Percentiles rank a stretch among this genome's conserved stretches.
Conservation (phyloP, 2,888 invertebrate genomes). For the Elysia crispata region DNA sequence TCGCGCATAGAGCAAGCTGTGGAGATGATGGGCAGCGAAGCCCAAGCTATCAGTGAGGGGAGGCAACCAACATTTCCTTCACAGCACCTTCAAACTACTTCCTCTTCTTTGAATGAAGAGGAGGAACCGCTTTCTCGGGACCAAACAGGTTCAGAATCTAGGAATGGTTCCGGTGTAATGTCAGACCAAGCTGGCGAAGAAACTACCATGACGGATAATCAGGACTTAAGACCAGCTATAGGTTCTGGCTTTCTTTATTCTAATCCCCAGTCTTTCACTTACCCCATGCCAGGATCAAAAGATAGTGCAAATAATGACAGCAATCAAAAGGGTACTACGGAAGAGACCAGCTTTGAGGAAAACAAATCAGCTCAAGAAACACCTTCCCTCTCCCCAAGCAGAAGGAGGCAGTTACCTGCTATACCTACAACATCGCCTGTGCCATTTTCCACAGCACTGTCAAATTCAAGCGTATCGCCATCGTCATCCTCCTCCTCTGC, state of each 20-base stretch:
- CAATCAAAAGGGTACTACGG: not conserved
- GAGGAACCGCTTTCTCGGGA: too few relatives aligned
- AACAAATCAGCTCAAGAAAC: not conserved
- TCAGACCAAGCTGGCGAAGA: too few relatives aligned
- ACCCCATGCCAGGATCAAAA: not conserved
- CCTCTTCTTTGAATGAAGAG: too few relatives aligned
- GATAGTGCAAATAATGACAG: not conserved
- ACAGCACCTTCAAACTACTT: too few relatives aligned
- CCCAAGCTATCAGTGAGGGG: constrained; percentile 21
- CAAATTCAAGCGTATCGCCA: not conserved
- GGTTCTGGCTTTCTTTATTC: too few relatives aligned
- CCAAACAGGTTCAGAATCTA: too few relatives aligned
- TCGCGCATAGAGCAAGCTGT: constrained; percentile 43
- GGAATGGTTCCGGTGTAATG: too few relatives aligned
- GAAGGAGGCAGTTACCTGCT: not conserved
- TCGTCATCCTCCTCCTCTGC: not conserved
- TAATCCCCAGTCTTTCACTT: not conserved
- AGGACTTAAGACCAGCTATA: too few relatives aligned
- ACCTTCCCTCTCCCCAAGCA: not conserved
- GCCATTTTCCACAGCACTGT: not conserved
- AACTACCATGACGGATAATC: too few relatives aligned
- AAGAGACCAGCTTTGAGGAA: not conserved
- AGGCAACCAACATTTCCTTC: not conserved
- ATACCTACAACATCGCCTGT: not conserved
- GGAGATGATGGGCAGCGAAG: constrained; percentile 41